phyloP scores from a whole-genome alignment of 2,113 vertebrate species.

The Oreochromis niloticus region DNA sequence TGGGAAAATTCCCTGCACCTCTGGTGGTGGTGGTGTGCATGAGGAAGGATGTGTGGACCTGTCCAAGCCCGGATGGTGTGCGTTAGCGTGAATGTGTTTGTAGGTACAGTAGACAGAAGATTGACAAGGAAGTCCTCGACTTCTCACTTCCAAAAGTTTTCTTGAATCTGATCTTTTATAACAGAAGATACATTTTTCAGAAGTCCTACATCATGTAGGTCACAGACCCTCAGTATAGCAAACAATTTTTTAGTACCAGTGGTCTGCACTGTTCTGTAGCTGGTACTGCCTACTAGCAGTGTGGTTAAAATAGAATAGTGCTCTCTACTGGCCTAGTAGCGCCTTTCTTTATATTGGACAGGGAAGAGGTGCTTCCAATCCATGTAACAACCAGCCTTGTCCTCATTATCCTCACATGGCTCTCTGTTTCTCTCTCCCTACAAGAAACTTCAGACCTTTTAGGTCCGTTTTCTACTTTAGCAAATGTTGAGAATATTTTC shows the following conservation, averaged over 20 bases:
- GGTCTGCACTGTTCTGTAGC: neutral
- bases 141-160: neutral
- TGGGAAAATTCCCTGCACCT: slow-evolving; percentile 50
- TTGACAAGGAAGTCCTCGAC: neutral
- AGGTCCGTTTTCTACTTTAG: slow-evolving; percentile 9
- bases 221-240: neutral
- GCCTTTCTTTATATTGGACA: neutral
- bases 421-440: slow-evolving; percentile 2
- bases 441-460: slow-evolving; percentile 14
- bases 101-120: neutral
- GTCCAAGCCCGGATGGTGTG: neutral
- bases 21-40: slow-evolving; percentile 6
- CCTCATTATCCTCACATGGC: slow-evolving; percentile 25
- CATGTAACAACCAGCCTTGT: slow-evolving; percentile 17
- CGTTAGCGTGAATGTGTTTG: neutral
- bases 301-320: slow-evolving; percentile 60
- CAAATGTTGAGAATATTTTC: slow-evolving; percentile 11
- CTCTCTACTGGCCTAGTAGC: slow-evolving; percentile 57
- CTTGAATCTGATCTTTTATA: neutral
- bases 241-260: neutral
- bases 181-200: slow-evolving; percentile 20
- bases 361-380: neutral
- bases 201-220: slow-evolving; percentile 6
- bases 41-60: neutral
- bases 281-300: neutral